Base-by-base conservation (phyloP, 2,888 invertebrate species). In the Morpho deidamia region DNA sequence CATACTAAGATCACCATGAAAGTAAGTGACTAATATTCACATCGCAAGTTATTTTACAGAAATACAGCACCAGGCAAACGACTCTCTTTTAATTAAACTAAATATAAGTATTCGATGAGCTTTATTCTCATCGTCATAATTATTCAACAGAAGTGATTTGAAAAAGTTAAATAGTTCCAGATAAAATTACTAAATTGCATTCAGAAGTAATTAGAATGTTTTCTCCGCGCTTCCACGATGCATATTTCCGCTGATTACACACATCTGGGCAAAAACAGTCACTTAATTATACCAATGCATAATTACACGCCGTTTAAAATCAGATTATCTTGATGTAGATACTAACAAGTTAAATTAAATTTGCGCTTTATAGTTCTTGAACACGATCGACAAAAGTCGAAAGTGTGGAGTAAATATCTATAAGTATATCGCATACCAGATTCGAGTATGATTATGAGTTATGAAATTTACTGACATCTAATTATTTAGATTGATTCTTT, bases 151-250 rank as follows among this genome's bases (percentile, higher is more conserved):
- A 23, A 23, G 23, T 23, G 23, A 23, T 23, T 23, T 23, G 5
- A 23, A 23, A 23, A 23, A 23, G 23, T 23, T 23, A 23, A 23
- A 23, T 5, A 23, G 23, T 23, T 23, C 38, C 38, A 39, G 8
- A 32, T 39, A 46, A 46, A n/a, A 32, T 46, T 9, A 38, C n/a
- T 32, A 39, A 46, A 14, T 35, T 14, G 14, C 35, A 37, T 46
- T 46, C 46, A 38, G 38, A 5, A 46, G 32, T 32, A 32, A 46
- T 46, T 48, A 33, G 34, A 41, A 12, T 11, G 48, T 40, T 48
- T 48, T 48, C 48, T 34, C 48, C 39, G 40, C 33, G 48, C 48
- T 49, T 35, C 49, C 49, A 49, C 49, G 49, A 37, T 49, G 7
- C 37, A 35, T n/a, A 37, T 49, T 49, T 49, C 49, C 49, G 42